phyloP scores from a whole-genome alignment of 2,888 invertebrate species.

The Caenorhabditis angaria region DNA sequence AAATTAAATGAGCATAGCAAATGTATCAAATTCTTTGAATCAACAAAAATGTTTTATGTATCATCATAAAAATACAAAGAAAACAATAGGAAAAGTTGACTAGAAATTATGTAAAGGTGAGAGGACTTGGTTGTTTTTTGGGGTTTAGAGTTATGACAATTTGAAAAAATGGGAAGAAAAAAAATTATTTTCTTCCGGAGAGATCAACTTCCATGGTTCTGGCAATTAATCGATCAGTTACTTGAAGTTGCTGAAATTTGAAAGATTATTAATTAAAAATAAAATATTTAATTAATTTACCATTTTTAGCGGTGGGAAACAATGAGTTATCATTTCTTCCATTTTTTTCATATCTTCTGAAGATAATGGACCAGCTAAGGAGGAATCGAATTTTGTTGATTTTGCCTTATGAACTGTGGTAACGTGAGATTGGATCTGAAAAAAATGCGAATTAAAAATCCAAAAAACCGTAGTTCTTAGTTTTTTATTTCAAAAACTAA shows the following conservation, averaged over 20 bases:
- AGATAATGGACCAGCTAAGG: conserved; percentile 46
- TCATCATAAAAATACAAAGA: background rate
- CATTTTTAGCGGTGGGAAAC: conserved; percentile 48
- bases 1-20: background rate
- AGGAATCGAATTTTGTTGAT: conserved; percentile 47
- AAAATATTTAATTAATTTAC: conserved; percentile 13
- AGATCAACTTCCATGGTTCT: conserved; percentile 44
- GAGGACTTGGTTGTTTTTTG: background rate
- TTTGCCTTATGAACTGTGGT: conserved; percentile 55
- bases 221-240: conserved; percentile 46
- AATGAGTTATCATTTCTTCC: conserved; percentile 53
- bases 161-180: background rate
- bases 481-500: conserved; percentile 15
- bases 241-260: conserved; percentile 45
- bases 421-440: conserved; percentile 55
- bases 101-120: conserved; percentile 1
- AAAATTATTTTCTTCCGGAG: conserved; percentile 12
- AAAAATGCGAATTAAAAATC: background rate
- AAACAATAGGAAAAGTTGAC: conserved; percentile 3
- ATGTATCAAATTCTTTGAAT: background rate
- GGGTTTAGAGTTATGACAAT: background rate
- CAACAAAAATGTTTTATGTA: background rate
- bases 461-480: background rate
- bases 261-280: background rate
- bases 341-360: conserved; percentile 47